phyloP scores from a whole-genome alignment of 2,113 vertebrate species.

The Triplophysa tibetana region DNA sequence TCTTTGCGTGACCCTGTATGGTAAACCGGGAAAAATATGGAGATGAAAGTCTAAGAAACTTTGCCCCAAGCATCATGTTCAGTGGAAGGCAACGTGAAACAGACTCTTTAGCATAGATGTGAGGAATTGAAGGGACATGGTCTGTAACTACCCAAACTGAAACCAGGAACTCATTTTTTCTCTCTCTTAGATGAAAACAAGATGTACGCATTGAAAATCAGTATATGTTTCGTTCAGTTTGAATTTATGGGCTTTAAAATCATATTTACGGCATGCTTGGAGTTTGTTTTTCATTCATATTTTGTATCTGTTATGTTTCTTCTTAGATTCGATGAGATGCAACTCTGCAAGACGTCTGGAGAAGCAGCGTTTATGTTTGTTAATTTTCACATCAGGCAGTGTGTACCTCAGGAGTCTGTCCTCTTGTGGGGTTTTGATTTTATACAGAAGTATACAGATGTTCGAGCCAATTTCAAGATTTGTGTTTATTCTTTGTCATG shows the following conservation, averaged over 20 bases:
- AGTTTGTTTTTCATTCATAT: background rate
- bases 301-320: conserved; percentile 1
- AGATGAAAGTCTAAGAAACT: background rate
- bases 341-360: background rate
- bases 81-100: background rate
- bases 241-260: background rate
- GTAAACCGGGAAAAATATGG: background rate
- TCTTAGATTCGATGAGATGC: conserved; percentile 73
- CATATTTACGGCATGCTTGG: background rate
- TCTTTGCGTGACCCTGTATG: background rate
- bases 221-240: too few species aligned
- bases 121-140: background rate
- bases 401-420: background rate
- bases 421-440: background rate
- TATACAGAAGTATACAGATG: background rate
- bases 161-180: background rate
- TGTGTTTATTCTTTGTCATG: background rate
- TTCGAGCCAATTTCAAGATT: too few species aligned
- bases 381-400: background rate
- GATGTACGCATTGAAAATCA: background rate
- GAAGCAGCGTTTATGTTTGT: background rate
- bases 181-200: background rate
- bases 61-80: background rate
- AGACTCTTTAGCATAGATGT: background rate
- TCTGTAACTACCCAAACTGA: background rate